These are phyloP conservation scores for Paramormyrops hopkinsi DNA, from an alignment of 2,797 vertebrate genomes.

Conservation along the genomic window DNA sequence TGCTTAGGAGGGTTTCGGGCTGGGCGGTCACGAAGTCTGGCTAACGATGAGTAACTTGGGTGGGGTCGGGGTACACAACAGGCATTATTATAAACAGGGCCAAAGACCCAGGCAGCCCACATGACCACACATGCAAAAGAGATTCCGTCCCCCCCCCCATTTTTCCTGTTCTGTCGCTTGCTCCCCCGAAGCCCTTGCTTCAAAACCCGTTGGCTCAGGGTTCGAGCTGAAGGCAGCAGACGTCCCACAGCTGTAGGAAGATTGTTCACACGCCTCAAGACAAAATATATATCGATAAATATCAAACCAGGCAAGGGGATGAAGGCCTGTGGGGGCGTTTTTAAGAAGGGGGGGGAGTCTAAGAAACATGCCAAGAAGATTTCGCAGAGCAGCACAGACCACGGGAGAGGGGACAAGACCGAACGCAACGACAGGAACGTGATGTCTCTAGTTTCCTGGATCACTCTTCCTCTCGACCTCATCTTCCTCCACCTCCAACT, in stretches of 20 bases:
- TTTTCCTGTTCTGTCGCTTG: conserved; percentile 24
- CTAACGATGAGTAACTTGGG: neutral
- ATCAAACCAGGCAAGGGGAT: conserved; percentile 25
- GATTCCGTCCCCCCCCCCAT: conserved; percentile 34
- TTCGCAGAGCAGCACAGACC: conserved; percentile 9
- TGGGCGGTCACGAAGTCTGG: conserved; percentile 44
- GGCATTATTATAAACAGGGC: conserved; percentile 63
- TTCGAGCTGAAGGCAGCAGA: conserved; percentile 25
- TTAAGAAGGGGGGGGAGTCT: neutral
- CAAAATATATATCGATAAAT: conserved; percentile 36
- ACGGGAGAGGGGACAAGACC: conserved; percentile 13
- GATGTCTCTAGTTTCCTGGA: conserved; percentile 45
- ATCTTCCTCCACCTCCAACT: conserved; percentile 58
- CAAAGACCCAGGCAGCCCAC: conserved; percentile 49
- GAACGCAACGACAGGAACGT: neutral
- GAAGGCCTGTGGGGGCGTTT: neutral
- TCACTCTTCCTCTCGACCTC: conserved; percentile 51
- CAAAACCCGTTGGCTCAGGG: conserved; percentile 29
- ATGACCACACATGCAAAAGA: conserved; percentile 59
- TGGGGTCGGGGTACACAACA: conserved; percentile 48
- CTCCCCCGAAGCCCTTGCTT: conserved; percentile 19
- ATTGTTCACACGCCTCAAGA: conserved; percentile 66
- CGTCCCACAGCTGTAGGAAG: conserved; percentile 46
- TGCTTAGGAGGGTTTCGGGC: conserved; percentile 51
- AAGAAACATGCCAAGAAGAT: conserved; percentile 30